These are phyloP conservation scores for Hypotaenidia philippensis DNA, from an alignment of 2,797 vertebrate species.

Conservation along the genomic window DNA sequence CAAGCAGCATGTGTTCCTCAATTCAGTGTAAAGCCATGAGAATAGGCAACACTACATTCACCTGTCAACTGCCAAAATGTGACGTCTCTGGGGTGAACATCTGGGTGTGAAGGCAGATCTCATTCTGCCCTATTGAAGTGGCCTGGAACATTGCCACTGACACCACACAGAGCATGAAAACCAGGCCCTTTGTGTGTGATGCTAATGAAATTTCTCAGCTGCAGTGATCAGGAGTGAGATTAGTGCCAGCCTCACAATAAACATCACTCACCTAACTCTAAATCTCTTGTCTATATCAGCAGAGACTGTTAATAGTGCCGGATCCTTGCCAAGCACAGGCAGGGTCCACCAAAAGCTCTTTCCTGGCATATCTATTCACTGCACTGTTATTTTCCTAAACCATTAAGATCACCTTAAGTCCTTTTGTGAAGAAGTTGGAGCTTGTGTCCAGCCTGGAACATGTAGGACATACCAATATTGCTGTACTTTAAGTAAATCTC, in stretches of 20 bases:
- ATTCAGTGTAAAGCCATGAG: not conserved
- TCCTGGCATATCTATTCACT: not conserved
- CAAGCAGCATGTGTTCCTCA: not conserved
- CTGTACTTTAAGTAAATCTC: slow-evolving; percentile 1
- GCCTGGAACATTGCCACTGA: slow-evolving; percentile 28
- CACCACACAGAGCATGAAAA: not conserved
- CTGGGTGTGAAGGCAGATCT: not conserved
- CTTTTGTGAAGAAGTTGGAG: not conserved
- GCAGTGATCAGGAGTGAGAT: slow-evolving; percentile 6
- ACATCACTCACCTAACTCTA: not conserved
- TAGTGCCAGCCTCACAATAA: slow-evolving; percentile 18
- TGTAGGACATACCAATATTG: not conserved
- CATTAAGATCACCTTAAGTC: not conserved
- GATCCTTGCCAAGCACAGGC: not conserved
- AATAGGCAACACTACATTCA: not conserved
- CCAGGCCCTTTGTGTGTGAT: slow-evolving; percentile 1
- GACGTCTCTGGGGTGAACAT: not conserved
- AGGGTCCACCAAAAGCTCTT: not conserved
- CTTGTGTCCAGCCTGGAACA: not conserved
- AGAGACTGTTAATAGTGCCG: not conserved
- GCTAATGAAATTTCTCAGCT: slow-evolving; percentile 54
- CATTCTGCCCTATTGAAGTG: not conserved
- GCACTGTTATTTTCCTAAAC: not conserved
- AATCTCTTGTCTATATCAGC: not conserved
- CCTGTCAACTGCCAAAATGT: not conserved